A percentile compares a stretch with the other conserved stretches of the same genome.
These are phyloP conservation scores for Margarornis squamiger DNA, from an alignment of 2,797 vertebrate genomes.

Conservation along the genomic window DNA sequence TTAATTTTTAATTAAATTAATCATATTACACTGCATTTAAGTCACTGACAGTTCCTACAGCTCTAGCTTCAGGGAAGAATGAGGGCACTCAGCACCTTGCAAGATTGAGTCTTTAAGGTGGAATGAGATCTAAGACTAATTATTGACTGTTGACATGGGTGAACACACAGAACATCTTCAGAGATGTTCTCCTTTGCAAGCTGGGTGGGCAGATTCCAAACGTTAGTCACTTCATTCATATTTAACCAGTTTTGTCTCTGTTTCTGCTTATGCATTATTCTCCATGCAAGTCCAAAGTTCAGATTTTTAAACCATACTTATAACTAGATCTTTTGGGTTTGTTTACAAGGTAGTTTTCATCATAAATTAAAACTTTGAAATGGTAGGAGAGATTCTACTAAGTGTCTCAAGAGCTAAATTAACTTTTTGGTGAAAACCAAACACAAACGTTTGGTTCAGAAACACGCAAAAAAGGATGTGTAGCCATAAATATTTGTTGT, in stretches of 20 bases:
- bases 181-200: background rate
- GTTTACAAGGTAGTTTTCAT: background rate
- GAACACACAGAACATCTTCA: background rate
- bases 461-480: background rate
- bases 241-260: background rate
- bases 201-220: background rate
- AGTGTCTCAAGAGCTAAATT: background rate
- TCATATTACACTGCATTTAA: background rate
- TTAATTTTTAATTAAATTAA: constrained; percentile 29
- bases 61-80: background rate
- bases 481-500: background rate
- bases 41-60: background rate
- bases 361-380: background rate
- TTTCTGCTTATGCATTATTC: background rate
- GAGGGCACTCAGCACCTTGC: background rate
- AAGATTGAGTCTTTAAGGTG: background rate
- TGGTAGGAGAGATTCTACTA: background rate
- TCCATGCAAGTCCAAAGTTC: background rate
- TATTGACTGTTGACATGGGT: background rate
- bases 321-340: background rate
- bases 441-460: background rate
- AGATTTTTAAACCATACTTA: background rate
- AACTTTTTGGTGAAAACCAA: background rate
- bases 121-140: background rate
- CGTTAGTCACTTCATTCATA: background rate